Percentiles rank a stretch among this genome's conserved stretches.
Conservation (phyloP, 2,888 invertebrate genomes). For the Hemithea aestivaria region DNA sequence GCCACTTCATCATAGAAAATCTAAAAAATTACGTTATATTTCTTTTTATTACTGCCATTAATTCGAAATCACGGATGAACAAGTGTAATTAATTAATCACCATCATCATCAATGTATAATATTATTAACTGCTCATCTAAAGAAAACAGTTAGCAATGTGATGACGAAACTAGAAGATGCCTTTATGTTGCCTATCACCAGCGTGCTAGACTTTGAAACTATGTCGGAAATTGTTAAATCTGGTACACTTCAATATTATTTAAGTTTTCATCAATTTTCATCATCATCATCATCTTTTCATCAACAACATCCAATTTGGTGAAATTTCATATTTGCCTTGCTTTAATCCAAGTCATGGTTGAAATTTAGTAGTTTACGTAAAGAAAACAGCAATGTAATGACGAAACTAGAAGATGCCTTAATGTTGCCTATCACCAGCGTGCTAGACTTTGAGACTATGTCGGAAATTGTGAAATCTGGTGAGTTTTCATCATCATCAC, state of each 20-base stretch:
- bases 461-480: slow-evolving; percentile 97
- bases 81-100: too few species aligned
- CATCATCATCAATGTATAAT: too few species aligned
- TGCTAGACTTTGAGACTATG: slow-evolving; percentile 97
- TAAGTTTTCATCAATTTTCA: too few species aligned
- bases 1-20: too few species aligned
- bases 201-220: slow-evolving; percentile 96
- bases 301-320: background rate
- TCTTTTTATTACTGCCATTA: too few species aligned
- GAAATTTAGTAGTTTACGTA: too few species aligned
- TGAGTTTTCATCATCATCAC: slow-evolving; percentile 52
- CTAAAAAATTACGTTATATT: too few species aligned
- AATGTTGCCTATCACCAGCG: slow-evolving; percentile 93
- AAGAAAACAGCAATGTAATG: slow-evolving; percentile 97
- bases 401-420: slow-evolving; percentile 97
- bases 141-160: slow-evolving; percentile 94
- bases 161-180: slow-evolving; percentile 98
- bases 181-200: slow-evolving; percentile 95
- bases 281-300: background rate
- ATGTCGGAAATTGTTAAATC: slow-evolving; percentile 98
- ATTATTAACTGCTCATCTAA: too few species aligned
- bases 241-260: slow-evolving; percentile 78
- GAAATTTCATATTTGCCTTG: too few species aligned
- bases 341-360: too few species aligned
- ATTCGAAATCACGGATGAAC: too few species aligned